Conservation (phyloP, 1,140 invertebrate genomes). For the Pseudomyrmex concolor region DNA sequence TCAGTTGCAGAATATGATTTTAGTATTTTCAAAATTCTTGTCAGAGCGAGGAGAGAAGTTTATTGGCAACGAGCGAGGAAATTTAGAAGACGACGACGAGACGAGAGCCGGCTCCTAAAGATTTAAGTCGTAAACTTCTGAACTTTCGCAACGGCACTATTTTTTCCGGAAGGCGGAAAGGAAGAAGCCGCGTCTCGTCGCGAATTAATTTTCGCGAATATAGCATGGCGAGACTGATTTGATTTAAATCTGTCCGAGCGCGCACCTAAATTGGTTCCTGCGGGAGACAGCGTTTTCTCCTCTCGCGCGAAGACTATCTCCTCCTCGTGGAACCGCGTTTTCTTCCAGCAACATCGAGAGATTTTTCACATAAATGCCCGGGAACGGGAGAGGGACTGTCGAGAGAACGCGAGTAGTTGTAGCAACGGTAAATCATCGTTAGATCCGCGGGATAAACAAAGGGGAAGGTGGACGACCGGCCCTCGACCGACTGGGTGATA, state of each 20-base stretch:
- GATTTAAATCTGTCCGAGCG: constrained; percentile 58
- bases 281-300: constrained; percentile 22
- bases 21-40: not conserved
- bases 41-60: not conserved
- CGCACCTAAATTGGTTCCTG: constrained; percentile 55
- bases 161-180: constrained; percentile 4
- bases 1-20: constrained; percentile 4
- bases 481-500: constrained; percentile 32
- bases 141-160: constrained; percentile 9
- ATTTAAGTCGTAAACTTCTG: constrained; percentile 22
- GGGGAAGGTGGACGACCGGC: constrained; percentile 53
- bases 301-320: constrained; percentile 9
- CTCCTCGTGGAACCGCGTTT: constrained; percentile 34
- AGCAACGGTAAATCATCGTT: constrained; percentile 78
- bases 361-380: constrained; percentile 31
- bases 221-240: constrained; percentile 33
- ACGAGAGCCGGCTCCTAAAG: not conserved
- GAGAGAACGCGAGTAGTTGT: constrained; percentile 40
- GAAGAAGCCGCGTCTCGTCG: constrained; percentile 1
- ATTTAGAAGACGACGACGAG: constrained; percentile 14
- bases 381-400: constrained; percentile 22
- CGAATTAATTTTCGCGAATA: constrained; percentile 19
- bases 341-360: constrained; percentile 29
- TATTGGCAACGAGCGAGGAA: not conserved
- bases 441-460: constrained; percentile 79